Evolutionary conservation across 2,888 invertebrate species (phyloP).

Genomic region (Caenorhabditis sp.): DNA sequence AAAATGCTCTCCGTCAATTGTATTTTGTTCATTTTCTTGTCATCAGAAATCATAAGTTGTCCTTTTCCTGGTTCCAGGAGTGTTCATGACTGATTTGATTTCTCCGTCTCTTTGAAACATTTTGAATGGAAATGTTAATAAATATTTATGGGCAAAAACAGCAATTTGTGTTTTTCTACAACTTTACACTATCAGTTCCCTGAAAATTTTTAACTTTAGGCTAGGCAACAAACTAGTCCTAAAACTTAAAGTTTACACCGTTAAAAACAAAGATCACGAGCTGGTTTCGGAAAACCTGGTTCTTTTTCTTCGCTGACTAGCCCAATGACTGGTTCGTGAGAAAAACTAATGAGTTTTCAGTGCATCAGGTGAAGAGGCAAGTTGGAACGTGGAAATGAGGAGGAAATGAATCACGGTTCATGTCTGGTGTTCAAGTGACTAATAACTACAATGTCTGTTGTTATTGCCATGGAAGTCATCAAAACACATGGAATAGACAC

Average conservation of each 20-base stretch:
- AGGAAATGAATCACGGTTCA: slow-evolving; percentile 22
- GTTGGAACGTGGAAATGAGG: neutral
- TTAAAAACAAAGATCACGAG: slow-evolving; percentile 44
- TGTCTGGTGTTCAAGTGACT: slow-evolving; percentile 12
- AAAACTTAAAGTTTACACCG: slow-evolving; percentile 19
- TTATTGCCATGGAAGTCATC: neutral
- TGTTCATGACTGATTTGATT: neutral
- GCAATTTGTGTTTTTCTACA: neutral
- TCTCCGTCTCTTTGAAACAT: slow-evolving; percentile 22
- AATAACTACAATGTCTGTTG: too few species aligned
- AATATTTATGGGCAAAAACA: slow-evolving; percentile 58
- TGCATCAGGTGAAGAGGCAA: slow-evolving; percentile 46
- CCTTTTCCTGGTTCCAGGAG: neutral
- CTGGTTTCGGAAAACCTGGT: slow-evolving; percentile 24
- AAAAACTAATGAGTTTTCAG: slow-evolving; percentile 35
- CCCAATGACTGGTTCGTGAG: too few species aligned
- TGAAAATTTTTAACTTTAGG: too few species aligned
- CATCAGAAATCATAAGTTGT: neutral
- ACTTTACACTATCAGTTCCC: slow-evolving; percentile 40
- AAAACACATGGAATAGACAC: neutral
- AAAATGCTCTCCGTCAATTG: slow-evolving; percentile 44
- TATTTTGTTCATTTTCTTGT: neutral
- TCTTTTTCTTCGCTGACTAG: slow-evolving; percentile 27
- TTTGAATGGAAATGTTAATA: slow-evolving; percentile 48
- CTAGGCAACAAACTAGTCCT: slow-evolving; percentile 1